phyloP scores from a whole-genome alignment of 2,888 invertebrate genomes.

The Palloptera scutellata region DNA sequence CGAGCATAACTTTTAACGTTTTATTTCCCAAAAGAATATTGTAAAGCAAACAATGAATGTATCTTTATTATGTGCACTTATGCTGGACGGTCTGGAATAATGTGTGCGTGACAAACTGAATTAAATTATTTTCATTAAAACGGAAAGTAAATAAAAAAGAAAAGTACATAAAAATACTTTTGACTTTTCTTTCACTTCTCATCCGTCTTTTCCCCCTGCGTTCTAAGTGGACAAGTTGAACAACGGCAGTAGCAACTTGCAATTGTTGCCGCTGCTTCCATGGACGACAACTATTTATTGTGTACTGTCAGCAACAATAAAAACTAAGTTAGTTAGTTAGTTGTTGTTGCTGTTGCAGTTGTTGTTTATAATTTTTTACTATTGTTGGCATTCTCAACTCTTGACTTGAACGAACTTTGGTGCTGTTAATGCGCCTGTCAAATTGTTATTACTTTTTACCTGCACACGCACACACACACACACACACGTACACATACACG shows the following conservation, averaged over 20 bases:
- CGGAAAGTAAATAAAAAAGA: too few species aligned
- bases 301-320: slow-evolving; percentile 4
- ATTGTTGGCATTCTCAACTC: slow-evolving; percentile 2
- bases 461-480: too few species aligned
- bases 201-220: not conserved
- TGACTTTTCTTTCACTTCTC: not conserved
- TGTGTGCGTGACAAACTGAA: slow-evolving; percentile 1
- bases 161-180: not conserved
- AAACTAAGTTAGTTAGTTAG: not conserved
- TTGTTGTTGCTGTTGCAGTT: not conserved
- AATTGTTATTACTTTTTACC: not conserved
- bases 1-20: too few species aligned
- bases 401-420: not conserved
- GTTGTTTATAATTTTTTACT: not conserved
- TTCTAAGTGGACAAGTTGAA: not conserved
- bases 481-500: not conserved
- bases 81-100: too few species aligned
- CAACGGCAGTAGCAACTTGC: not conserved
- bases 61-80: too few species aligned
- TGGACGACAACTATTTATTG: not conserved
- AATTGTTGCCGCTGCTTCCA: not conserved
- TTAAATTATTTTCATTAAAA: not conserved
- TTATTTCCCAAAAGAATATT: too few species aligned
- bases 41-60: too few species aligned
- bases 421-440: not conserved